A percentile compares a stretch with the other conserved stretches of the same genome.
Evolutionary conservation across 2,888 invertebrate genomes (phyloP).

Genomic region (Osmoderma eremita): DNA sequence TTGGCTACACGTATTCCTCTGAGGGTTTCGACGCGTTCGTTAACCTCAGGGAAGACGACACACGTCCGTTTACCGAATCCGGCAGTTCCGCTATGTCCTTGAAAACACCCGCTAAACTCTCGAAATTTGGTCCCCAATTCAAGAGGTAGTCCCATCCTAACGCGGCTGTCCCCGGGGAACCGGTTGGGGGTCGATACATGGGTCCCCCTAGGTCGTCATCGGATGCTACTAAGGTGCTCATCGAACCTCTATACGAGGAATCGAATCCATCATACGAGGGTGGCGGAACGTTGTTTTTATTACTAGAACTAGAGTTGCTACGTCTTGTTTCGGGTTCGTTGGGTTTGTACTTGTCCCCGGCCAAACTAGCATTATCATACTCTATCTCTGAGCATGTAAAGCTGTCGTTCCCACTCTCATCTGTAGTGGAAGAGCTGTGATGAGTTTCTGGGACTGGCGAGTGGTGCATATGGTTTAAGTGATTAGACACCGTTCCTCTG

Average conservation of each 20-base stretch:
- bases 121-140: slow-evolving; percentile 97
- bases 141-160: slow-evolving; percentile 94
- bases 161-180: slow-evolving; percentile 79
- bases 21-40: slow-evolving; percentile 86
- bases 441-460: slow-evolving; percentile 78
- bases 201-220: slow-evolving; percentile 88
- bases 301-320: slow-evolving; percentile 59
- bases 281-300: slow-evolving; percentile 70
- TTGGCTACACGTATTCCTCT: slow-evolving; percentile 83
- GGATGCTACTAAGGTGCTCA: slow-evolving; percentile 92
- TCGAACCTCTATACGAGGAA: slow-evolving; percentile 92
- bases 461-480: slow-evolving; percentile 77
- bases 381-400: slow-evolving; percentile 99
- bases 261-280: slow-evolving; percentile 92
- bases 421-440: slow-evolving; percentile 84
- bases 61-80: slow-evolving; percentile 79
- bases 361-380: slow-evolving; percentile 89
- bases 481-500: slow-evolving; percentile 73
- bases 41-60: slow-evolving; percentile 78
- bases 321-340: slow-evolving; percentile 58
- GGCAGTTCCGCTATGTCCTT: slow-evolving; percentile 96
- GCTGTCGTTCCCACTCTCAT: slow-evolving; percentile 95
- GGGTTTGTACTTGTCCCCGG: slow-evolving; percentile 76
- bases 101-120: slow-evolving; percentile 94
- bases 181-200: slow-evolving; percentile 81